A percentile compares a stretch with the other conserved stretches of the same genome.
Conservation (phyloP, 2,113 vertebrate species). For the Candoia aspera region DNA sequence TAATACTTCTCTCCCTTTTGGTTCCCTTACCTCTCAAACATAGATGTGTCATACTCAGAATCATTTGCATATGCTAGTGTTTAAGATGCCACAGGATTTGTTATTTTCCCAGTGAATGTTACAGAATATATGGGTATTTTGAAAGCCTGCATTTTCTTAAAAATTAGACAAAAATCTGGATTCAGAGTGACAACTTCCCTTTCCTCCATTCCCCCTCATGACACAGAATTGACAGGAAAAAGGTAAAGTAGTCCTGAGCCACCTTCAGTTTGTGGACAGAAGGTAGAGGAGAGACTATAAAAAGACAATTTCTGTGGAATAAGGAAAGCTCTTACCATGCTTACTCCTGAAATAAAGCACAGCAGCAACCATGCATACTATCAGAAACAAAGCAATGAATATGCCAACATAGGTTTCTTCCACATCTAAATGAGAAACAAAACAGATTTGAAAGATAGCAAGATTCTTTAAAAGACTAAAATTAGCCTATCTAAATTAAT, state of each 20-base stretch:
- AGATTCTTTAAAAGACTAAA: background rate
- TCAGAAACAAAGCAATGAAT: constrained; percentile 22
- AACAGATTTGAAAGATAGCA: background rate
- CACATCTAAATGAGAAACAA: constrained; percentile 22
- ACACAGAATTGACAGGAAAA: background rate
- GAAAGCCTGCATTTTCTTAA: background rate
- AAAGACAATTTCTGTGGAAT: background rate
- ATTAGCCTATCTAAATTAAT: background rate
- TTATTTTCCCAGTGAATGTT: background rate
- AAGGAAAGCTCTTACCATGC: constrained; percentile 41
- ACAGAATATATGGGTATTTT: background rate
- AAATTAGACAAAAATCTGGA: background rate
- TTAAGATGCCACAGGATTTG: background rate
- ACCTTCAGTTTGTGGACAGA: background rate
- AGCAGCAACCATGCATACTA: background rate
- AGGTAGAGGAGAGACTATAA: background rate
- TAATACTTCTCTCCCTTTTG: background rate
- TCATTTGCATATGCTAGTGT: background rate
- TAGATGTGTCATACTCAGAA: background rate
- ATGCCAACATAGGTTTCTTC: constrained; percentile 2
- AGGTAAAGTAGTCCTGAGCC: background rate
- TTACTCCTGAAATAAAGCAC: constrained; percentile 11
- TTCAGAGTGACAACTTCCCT: background rate
- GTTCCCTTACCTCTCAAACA: background rate
- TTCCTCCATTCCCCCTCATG: background rate